Base-by-base conservation (phyloP, 1,140 invertebrate genomes). In the Caerostris extrusa region DNA sequence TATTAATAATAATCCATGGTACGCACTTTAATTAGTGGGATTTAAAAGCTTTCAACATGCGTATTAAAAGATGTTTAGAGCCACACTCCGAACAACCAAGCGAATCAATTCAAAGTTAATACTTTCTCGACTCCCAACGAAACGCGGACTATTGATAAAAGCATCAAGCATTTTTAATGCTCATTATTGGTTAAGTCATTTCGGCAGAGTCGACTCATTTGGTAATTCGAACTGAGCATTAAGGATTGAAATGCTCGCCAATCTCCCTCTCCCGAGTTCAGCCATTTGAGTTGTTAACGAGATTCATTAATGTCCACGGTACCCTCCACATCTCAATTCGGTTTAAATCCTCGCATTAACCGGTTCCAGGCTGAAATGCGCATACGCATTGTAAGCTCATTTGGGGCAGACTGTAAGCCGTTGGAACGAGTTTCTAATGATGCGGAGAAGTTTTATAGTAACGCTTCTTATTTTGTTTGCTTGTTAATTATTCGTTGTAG, bases 241-340 rank as follows among this genome's bases (percentile, higher is more conserved):
- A 71, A 8, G 69, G 50, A 34, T 71, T 10, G 19, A 71, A 71
- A 71, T 71, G 19, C 34, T 71, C 10, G 19, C 69, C 69, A 12
- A 34, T 34, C 34, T 4, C 8, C 34, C 17, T 34, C 34, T 71
- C 7, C 19, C n/a, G 17, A 34, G 7, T 50, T 19, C 34, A 7
- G n/a, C 8, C 69, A 71, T 71, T 71, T 7, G 19, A 71, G 34
- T 71, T 71, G 69, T 71, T 71, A 71, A 71, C 69, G 69, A 71
- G 69, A 3, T 8, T 17, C 69, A 71, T 71, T 71, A 71, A 71
- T 10, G 69, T 71, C 69, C 17, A 64, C 2, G 34, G n/a, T n/a
- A n/a, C n/a, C n/a, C n/a, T n/a, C n/a, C 60, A 14, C 17, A 10
- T 17, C 61, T 50, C 69, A 71, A 10, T 71, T 19, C 19, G 12